Evolutionary conservation across 2,797 vertebrate genomes (phyloP), one percentile per base, ranked within the genome.

Genomic region (Hippocampus kuda): DNA sequence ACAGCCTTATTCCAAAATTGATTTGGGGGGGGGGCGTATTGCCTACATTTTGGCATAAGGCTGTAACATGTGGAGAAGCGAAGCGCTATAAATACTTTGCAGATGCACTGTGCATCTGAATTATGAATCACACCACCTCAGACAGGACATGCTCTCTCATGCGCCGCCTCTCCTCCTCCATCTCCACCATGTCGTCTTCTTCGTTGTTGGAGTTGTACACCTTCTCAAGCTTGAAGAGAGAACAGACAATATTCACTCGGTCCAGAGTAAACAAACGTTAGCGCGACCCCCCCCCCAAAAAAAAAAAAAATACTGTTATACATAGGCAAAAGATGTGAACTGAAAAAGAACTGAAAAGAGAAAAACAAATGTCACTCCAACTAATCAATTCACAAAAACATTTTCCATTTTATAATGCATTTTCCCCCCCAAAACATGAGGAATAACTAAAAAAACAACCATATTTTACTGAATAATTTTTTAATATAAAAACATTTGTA

Each of bases 111-210:
- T 24, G 62, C 16, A 41, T 44, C 41, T 65, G 38, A 65, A 65
- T 65, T n/a, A n/a, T 42, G 22, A 65, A 46, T 26, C 63, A 10
- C 41, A 44, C 61, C 3, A 96, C 95, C 93, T 97, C 94, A 22
- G 88, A 94, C 93, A 97, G 93, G 11, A 98, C 93, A 44, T 98
- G 95, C 70, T 98, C 94, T 75, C 94, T 93, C 96, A 98, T 98
- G 54, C 94, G 90, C 67, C 94, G 83, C 56, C 94, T 90, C 84
- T 98, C 95, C 77, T 96, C 94, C 79, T 96, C 94, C 95, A 97
- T 98, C 88, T 94, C 94, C 30, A 94, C 65, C 94, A 95, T 95
- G 80, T 96, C 94, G 65, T 95, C 94, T 60, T 98, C 94, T 86
- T 93, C 93, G 59, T 93, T 94, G 69, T 88, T 85, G 16, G 92